Base-by-base conservation (phyloP, 2,797 vertebrate genomes). In the Macropus fuliginosus region DNA sequence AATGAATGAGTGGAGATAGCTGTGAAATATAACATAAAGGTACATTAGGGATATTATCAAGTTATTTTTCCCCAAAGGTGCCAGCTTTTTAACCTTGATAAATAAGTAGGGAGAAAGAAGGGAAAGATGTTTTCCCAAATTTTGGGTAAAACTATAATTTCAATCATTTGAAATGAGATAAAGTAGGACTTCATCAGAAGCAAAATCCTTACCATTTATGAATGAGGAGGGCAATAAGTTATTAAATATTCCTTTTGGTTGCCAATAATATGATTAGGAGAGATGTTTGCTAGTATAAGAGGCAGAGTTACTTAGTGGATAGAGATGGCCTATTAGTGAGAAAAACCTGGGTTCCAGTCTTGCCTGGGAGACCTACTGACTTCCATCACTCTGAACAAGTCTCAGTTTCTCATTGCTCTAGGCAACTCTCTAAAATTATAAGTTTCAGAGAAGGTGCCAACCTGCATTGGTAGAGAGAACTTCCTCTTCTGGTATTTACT, bases 111-210 rank as follows among this genome's bases (percentile, higher is more conserved):
- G 54, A 92, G n/a, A 87, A 52, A 91, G 89, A 91, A 87, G 94
- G 46, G 89, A 91, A 62, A 94, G 50, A 14, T 21, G 2, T 34
- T 91, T 90, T 10, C 66, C 28, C 14, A 91, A 50, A 87, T 54
- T 87, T 66, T n/a, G 4, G 40, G 11, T 81, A 91, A 1, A 21
- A 24, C 66, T 90, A 50, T 94, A 87, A 91, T 97, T 97, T 91
- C 56, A 95, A 5, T 95, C 74, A 96, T 52, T 89, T 97, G 96
- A 95, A 96, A 50, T 92, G 56, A 81, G 93, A 40, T 92, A 91
- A 91, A 95, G 2, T 95, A 95, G 92, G n/a, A 87, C 54, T 90
- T 9, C 56, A 55, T 92, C 56, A 96, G 93, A 81, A 94, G 74
- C 93, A 28, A 92, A 92, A 1, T 56, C 81, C 66, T 96, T 95